phyloP scores from a whole-genome alignment of 2,113 vertebrate species.

The Amphilophus citrinellus region DNA sequence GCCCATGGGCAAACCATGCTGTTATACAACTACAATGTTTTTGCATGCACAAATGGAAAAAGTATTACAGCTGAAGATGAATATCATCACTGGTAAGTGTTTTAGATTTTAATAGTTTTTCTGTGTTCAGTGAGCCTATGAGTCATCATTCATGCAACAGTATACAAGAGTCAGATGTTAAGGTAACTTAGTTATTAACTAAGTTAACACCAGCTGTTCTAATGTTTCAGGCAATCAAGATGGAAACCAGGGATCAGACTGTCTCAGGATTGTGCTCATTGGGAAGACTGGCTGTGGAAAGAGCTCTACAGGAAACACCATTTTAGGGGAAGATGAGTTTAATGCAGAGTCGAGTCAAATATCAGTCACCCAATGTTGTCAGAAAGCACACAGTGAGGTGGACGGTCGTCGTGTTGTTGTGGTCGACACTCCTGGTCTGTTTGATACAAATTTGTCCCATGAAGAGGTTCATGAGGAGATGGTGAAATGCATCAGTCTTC shows the following conservation, averaged over 20 bases:
- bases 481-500: too few relatives aligned
- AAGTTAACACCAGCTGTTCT: not conserved
- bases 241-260: not conserved
- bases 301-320: too few relatives aligned
- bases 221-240: not conserved
- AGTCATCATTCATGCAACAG: not conserved
- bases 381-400: too few relatives aligned
- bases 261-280: too few relatives aligned
- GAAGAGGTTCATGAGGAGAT: too few relatives aligned
- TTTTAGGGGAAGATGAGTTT: too few relatives aligned
- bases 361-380: too few relatives aligned
- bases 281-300: not conserved
- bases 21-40: not conserved
- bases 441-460: too few relatives aligned
- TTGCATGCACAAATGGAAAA: not conserved
- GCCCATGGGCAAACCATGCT: not conserved
- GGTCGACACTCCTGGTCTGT: too few relatives aligned
- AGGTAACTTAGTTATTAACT: accelerated
- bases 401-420: too few relatives aligned
- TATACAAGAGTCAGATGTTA: accelerated
- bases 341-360: too few relatives aligned
- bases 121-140: not conserved
- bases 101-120: accelerated
- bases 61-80: not conserved
- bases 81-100: not conserved